Conservation (phyloP, 2,113 vertebrate species). For the Nesoenas mayeri region DNA sequence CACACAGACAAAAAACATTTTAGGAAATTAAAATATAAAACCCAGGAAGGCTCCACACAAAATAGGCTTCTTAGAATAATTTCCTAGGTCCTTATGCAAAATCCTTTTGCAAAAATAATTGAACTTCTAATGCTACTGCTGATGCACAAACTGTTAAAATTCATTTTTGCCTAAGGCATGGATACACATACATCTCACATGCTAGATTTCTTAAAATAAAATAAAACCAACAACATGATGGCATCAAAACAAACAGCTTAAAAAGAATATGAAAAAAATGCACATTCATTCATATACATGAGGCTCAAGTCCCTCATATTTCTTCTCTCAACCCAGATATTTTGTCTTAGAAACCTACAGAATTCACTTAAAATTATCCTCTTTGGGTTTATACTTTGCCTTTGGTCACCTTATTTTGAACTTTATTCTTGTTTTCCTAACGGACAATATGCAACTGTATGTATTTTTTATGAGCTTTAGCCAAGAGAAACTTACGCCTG, state of each 20-base stretch:
- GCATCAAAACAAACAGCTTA: not conserved
- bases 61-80: not conserved
- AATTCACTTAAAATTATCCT: not conserved
- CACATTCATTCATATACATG: not conserved
- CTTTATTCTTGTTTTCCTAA: not conserved
- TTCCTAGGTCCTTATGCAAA: not conserved
- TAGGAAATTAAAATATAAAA: conserved; percentile 15
- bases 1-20: not conserved
- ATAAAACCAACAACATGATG: not conserved
- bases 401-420: not conserved
- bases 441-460: not conserved
- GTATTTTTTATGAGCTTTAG: not conserved
- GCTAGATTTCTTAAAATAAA: not conserved
- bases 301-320: not conserved
- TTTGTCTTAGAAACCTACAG: not conserved
- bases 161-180: not conserved
- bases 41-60: not conserved
- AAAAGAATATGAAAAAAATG: not conserved
- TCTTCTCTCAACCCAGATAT: not conserved
- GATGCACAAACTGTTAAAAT: not conserved
- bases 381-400: not conserved
- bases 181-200: not conserved
- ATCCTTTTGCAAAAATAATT: not conserved
- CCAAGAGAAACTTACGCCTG: conserved; percentile 7
- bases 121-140: not conserved